Evolutionary conservation across 2,888 invertebrate genomes (phyloP).

Genomic region (Mesochorus sp.): DNA sequence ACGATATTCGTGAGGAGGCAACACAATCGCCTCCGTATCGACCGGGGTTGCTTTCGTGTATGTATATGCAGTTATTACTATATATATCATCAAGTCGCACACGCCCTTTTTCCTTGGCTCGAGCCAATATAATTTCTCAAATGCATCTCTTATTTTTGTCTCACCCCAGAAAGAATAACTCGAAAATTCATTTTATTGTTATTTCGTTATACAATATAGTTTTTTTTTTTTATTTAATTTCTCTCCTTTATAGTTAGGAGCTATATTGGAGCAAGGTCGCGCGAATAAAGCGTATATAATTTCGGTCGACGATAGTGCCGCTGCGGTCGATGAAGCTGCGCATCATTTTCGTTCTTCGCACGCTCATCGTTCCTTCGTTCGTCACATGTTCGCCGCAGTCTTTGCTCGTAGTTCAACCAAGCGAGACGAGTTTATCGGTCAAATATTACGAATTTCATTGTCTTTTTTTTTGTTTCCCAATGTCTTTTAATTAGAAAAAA

Average conservation of each 20-base stretch:
- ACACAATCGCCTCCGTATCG: conserved; percentile 58
- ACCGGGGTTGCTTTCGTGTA: conserved; percentile 29
- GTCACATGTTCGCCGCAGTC: conserved; percentile 4
- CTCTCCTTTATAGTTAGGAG: too few species aligned
- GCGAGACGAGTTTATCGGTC: conserved; percentile 19
- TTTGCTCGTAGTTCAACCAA: conserved; percentile 24
- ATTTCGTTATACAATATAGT: too few species aligned
- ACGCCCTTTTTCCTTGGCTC: not conserved
- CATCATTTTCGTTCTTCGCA: conserved; percentile 26
- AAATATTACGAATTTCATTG: not conserved
- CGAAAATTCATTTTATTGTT: too few species aligned
- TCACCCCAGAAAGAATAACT: too few species aligned
- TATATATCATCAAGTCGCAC: not conserved
- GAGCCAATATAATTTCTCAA: not conserved
- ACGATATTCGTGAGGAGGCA: conserved; percentile 48
- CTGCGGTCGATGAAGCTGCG: conserved; percentile 53
- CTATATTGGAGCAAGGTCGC: too few species aligned
- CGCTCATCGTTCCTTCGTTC: not conserved
- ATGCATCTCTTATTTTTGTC: not conserved
- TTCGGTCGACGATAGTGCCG: too few species aligned
- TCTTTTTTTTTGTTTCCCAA: not conserved
- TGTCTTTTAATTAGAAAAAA: not conserved
- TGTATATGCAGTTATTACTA: not conserved
- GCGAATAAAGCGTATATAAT: too few species aligned
- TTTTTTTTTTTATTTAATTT: too few species aligned